Evolutionary conservation across 2,797 vertebrate species (phyloP).

Genomic region (Limosa lapponica): DNA sequence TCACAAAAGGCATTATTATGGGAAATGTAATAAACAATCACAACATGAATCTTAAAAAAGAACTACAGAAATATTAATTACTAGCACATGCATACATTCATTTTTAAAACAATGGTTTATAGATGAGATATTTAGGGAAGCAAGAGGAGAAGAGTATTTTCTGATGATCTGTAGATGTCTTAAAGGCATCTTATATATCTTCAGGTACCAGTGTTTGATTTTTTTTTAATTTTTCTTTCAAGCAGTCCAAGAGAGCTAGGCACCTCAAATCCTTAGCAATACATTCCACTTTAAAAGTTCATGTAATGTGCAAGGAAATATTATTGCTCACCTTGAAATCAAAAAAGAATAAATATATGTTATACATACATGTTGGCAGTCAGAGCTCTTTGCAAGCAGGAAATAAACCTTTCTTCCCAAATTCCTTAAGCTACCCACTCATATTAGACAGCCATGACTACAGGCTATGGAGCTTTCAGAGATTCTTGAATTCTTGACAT

Average conservation of each 20-base stretch:
- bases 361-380: not conserved
- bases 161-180: not conserved
- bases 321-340: not conserved
- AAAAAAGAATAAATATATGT: not conserved
- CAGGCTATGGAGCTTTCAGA: slow-evolving; percentile 13
- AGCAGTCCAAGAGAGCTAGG: not conserved
- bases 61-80: slow-evolving; percentile 53
- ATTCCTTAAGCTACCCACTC: not conserved
- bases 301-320: not conserved
- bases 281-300: not conserved
- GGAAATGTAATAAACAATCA: slow-evolving; percentile 72
- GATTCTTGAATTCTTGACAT: slow-evolving; percentile 4
- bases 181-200: not conserved
- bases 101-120: slow-evolving; percentile 37
- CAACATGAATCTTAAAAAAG: slow-evolving; percentile 46
- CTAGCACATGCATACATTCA: not conserved
- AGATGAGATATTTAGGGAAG: not conserved
- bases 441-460: not conserved
- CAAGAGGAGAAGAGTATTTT: slow-evolving; percentile 45
- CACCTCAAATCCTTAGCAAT: not conserved
- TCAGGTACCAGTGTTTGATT: not conserved
- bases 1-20: slow-evolving; percentile 49
- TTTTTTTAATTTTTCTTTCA: not conserved
- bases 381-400: not conserved
- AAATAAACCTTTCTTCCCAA: slow-evolving; percentile 41